These are phyloP conservation scores for Cheilosia vernalis DNA, from an alignment of 2,888 invertebrate species.

Conservation along the genomic window DNA sequence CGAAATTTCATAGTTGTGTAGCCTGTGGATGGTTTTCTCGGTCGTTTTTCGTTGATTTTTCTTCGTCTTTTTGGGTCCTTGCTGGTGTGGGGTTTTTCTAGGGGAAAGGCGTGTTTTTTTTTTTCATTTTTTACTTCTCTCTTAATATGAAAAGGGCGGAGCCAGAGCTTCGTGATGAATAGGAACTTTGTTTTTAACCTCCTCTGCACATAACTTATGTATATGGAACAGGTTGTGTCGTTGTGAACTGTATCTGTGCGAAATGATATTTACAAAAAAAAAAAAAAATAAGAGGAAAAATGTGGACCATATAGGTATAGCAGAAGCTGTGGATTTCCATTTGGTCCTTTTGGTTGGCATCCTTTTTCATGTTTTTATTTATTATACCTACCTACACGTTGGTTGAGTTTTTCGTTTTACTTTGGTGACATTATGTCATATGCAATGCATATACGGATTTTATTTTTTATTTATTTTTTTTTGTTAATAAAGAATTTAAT, in stretches of 20 bases:
- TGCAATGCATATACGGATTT: conserved; percentile 56
- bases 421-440: conserved; percentile 69
- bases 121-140: conserved; percentile 4
- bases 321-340: conserved; percentile 24
- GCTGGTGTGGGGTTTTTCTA: not conserved
- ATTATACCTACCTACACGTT: conserved; percentile 44
- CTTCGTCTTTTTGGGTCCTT: conserved; percentile 14
- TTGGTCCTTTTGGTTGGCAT: conserved; percentile 49
- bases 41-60: conserved; percentile 26
- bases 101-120: conserved; percentile 17
- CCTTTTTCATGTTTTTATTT: conserved; percentile 72
- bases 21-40: conserved; percentile 46
- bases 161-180: conserved; percentile 75
- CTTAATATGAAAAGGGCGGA: conserved; percentile 75
- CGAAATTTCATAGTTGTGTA: conserved; percentile 69
- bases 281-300: conserved; percentile 26
- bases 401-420: conserved; percentile 36
- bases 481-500: conserved; percentile 64
- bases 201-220: conserved; percentile 54
- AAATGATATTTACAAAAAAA: conserved; percentile 30
- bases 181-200: conserved; percentile 73
- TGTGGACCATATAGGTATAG: conserved; percentile 48
- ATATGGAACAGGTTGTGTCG: conserved; percentile 61
- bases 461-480: conserved; percentile 1
- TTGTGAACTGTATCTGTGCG: conserved; percentile 53